phyloP scores from a whole-genome alignment of 2,113 vertebrate genomes.

The Cyprinodon variegatus region DNA sequence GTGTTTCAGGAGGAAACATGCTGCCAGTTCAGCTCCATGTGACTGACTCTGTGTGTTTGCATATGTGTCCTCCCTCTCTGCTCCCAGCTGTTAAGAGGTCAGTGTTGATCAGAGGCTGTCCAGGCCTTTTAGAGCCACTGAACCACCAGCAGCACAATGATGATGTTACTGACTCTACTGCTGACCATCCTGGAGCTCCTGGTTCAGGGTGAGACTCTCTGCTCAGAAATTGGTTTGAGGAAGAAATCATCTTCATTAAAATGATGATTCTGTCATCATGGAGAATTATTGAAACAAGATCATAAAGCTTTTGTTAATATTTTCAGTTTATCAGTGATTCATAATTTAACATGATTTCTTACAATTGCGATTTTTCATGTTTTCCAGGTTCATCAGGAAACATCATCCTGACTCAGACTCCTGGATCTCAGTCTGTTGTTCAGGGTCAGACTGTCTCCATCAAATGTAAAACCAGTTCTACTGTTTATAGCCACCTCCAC shows the following conservation, averaged over 20 bases:
- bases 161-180: too few relatives aligned
- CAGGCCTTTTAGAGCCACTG: too few relatives aligned
- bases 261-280: not conserved
- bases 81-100: too few relatives aligned
- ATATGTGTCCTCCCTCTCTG: too few relatives aligned
- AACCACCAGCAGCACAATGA: too few relatives aligned
- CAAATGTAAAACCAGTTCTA: conserved; percentile 21
- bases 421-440: conserved; percentile 5
- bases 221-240: too few relatives aligned
- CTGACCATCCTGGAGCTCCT: too few relatives aligned
- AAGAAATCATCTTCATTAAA: too few relatives aligned
- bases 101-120: too few relatives aligned
- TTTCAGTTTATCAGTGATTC: not conserved
- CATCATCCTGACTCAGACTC: not conserved
- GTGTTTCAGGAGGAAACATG: not conserved
- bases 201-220: too few relatives aligned
- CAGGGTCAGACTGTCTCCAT: conserved; percentile 15
- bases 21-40: not conserved
- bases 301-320: not conserved
- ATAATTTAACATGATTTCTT: not conserved
- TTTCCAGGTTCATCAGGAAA: conserved; percentile 29
- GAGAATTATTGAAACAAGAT: conserved; percentile 4
- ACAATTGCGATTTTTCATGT: not conserved
- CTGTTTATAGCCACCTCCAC: not conserved
- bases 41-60: conserved; percentile 1